Base-by-base conservation (phyloP, 2,888 invertebrate species). In the Pseudanteris insignis region DNA sequence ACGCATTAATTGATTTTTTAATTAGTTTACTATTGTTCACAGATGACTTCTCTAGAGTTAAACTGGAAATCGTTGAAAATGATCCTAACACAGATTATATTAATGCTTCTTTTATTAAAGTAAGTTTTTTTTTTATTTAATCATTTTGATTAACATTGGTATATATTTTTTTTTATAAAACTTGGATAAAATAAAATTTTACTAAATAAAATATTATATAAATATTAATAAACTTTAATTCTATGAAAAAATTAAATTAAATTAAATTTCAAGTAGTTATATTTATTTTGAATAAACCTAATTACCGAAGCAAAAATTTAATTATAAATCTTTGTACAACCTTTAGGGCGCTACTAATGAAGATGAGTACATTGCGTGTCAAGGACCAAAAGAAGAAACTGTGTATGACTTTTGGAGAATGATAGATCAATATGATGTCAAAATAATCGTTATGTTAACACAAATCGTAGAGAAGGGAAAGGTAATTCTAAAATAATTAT, bases 391-490 rank as follows among this genome's bases (percentile, higher is more conserved):
- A 58, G 84, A 85, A 25, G 83, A 84, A 55, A 89, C 88, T 2
- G 81, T 84, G 10, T 83, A 85, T 64, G 89, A 90, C 75, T 90
- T 90, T 76, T 90, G 90, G 90, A 83, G 87, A 66, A 89, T 90
- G 89, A 79, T 89, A 9, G 83, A 88, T 69, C 88, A 90, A 70
- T 86, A 89, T 70, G 84, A 87, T 66, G 84, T 88, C 0, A 83
- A 83, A 24, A 81, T 88, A 8, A 86, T 90, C 64, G 86, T 89
- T 1, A 90, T 90, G 89, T 81, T 90, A 2, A 88, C 90, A 1
- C 85, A 87, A 67, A 84, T 88, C 53, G 80, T 85, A 1, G 90
- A 90, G 79, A 84, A 85, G 61, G 86, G 86, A 63, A 85, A 84
- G 80, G 88, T 88, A 10, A 11, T 25, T 21, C 14, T 32, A 11